Evolutionary conservation across 2,113 vertebrate species (phyloP).

Genomic region (Takifugu bimaculatus): DNA sequence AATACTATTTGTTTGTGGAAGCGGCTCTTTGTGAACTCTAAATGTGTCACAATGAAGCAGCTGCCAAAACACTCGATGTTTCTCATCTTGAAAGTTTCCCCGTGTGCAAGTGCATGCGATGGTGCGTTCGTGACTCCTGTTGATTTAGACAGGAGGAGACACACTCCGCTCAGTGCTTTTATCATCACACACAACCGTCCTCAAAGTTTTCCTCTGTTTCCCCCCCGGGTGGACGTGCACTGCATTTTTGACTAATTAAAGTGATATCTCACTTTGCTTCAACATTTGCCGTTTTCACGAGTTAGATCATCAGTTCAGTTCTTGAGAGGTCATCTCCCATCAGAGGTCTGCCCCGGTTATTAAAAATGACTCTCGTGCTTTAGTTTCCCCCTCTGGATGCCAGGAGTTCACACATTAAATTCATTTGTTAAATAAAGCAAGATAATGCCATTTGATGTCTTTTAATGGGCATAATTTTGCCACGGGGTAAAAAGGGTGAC

Average conservation of each 20-base stretch:
- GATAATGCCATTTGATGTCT: not conserved
- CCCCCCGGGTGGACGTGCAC: conserved; percentile 7
- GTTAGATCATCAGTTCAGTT: conserved; percentile 12
- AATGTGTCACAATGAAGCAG: conserved; percentile 41
- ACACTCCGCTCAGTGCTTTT: conserved; percentile 36
- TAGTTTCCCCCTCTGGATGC: conserved; percentile 4
- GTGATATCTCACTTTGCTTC: conserved; percentile 37
- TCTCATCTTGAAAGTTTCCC: conserved; percentile 31
- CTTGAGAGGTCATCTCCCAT: conserved; percentile 11
- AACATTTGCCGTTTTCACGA: conserved; percentile 27
- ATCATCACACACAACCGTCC: conserved; percentile 30
- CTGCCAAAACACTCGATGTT: conserved; percentile 43
- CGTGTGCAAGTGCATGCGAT: conserved; percentile 6
- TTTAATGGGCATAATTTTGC: conserved; percentile 8
- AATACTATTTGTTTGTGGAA: conserved; percentile 19
- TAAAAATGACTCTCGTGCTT: conserved; percentile 9
- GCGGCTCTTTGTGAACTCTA: conserved; percentile 47
- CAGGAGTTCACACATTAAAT: conserved; percentile 10
- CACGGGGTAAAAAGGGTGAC: not conserved
- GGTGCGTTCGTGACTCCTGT: conserved; percentile 23
- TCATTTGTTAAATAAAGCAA: not conserved
- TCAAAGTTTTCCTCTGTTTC: conserved; percentile 31
- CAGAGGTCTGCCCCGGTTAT: conserved; percentile 1
- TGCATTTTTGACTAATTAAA: conserved; percentile 42
- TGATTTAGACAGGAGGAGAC: conserved; percentile 46